Evolutionary conservation across 1,140 invertebrate species (phyloP).

Genomic region (Habropoda laboriosa): DNA sequence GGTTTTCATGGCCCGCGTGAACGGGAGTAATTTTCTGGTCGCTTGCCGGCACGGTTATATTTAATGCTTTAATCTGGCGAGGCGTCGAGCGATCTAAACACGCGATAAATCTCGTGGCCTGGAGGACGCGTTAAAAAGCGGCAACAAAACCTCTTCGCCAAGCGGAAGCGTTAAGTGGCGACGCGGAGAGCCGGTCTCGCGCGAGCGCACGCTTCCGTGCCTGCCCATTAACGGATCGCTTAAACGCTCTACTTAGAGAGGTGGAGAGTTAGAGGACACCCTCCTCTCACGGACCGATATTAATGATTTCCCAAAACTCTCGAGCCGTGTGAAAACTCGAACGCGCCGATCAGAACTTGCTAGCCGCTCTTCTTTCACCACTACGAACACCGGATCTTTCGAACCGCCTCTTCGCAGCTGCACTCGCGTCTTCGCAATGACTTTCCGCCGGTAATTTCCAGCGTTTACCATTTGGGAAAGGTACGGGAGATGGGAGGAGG

Average conservation of each 20-base stretch:
- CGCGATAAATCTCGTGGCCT: slow-evolving; percentile 67
- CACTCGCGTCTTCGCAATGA: slow-evolving; percentile 1
- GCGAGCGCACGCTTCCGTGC: slow-evolving; percentile 56
- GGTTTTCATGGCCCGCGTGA: slow-evolving; percentile 22
- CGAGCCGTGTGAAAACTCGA: slow-evolving; percentile 69
- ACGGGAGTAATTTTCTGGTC: slow-evolving; percentile 53
- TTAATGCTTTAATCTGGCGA: slow-evolving; percentile 62
- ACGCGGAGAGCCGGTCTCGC: slow-evolving; percentile 45
- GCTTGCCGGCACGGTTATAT: slow-evolving; percentile 49
- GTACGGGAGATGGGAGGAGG: neutral
- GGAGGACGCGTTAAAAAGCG: slow-evolving; percentile 60
- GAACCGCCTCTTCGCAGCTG: slow-evolving; percentile 20
- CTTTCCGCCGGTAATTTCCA: neutral
- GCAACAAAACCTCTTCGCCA: slow-evolving; percentile 64
- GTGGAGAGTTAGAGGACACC: slow-evolving; percentile 18
- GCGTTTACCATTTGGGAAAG: neutral
- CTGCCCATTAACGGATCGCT: slow-evolving; percentile 62
- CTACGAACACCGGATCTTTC: neutral
- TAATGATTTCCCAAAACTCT: slow-evolving; percentile 77
- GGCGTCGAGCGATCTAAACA: slow-evolving; percentile 67
- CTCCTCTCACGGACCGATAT: slow-evolving; percentile 68
- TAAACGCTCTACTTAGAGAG: slow-evolving; percentile 13
- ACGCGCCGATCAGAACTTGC: slow-evolving; percentile 12
- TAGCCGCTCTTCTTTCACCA: slow-evolving; percentile 36
- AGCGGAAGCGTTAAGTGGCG: slow-evolving; percentile 71